Base-by-base conservation (phyloP, 2,797 vertebrate species). In the Thripadectes ignobilis region DNA sequence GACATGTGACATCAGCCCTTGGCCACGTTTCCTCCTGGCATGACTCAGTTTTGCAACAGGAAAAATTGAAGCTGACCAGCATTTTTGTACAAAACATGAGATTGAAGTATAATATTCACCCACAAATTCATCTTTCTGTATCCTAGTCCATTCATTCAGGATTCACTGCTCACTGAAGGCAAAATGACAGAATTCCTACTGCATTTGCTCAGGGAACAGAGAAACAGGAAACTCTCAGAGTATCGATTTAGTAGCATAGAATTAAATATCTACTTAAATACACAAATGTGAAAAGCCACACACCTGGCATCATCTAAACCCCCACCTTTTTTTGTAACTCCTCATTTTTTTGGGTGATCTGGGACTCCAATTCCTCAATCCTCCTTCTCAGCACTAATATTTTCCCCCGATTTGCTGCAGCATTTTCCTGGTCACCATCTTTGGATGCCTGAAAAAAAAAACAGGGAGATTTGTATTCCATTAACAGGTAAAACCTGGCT, bases 351-450 rank as follows among this genome's bases (percentile, higher is more conserved):
- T 98, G 97, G 16, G 95, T 54, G 36, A 99, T 97, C 76, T 98
- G 98, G 30, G 98, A 97, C 84, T 99, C 99, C 6, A 99, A 96
- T 46, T 99, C 99, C 89, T 99, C 99, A 3, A 99, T 97, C 75
- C 98, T 99, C 97, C 98, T 99, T 97, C 98, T 99, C 39, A 99
- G 97, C 49, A 99, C 78, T 18, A 99, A 84, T n/a, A 99, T 98
- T 96, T 99, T 99, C 4, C 98, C 99, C 63, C 99, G 97, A 73
- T 96, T 99, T 73, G 99, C 92, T 52, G 98, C 98, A 97, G 85
- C 98, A 17, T 98, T 98, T 26, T 99, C 99, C 29, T 97, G 97
- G 45, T 98, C 98, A 8, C 95, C 96, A 38, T 98, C 97, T 71
- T 96, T 97, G 22, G 87, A 93, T 15, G 68, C 67, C 98, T 98